Conservation (phyloP, 1,140 invertebrate genomes). For the Lasioglossum albipes region DNA sequence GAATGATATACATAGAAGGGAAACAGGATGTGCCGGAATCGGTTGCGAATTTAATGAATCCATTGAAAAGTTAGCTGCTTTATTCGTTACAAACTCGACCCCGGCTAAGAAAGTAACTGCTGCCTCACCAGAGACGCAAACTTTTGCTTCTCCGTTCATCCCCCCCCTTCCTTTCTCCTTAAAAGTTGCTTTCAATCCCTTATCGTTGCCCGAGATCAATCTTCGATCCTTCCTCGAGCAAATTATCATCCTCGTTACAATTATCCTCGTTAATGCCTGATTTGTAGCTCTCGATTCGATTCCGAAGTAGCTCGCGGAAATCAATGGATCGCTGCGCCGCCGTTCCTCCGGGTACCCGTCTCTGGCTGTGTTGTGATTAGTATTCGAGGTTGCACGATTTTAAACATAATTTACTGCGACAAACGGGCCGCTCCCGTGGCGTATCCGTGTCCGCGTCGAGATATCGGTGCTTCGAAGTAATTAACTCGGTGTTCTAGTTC, state of each 20-base stretch:
- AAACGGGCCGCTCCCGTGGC: slow-evolving; percentile 26
- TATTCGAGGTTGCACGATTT: not conserved
- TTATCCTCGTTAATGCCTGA: not conserved
- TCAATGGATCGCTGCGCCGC: not conserved
- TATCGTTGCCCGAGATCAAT: not conserved
- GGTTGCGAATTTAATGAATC: not conserved
- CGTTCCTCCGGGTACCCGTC: not conserved
- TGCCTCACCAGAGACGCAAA: no score
- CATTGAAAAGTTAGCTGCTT: not conserved
- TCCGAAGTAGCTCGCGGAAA: not conserved
- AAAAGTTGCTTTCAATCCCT: not conserved
- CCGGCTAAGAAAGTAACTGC: not conserved
- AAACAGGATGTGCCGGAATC: not conserved
- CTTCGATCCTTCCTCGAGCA: not conserved
- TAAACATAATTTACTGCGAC: slow-evolving; percentile 15
- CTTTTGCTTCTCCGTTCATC: no score
- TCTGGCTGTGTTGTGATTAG: not conserved
- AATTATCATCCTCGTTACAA: not conserved
- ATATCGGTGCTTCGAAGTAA: slow-evolving; percentile 8
- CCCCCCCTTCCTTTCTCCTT: no score
- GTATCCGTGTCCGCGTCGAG: not conserved
- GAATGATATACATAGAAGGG: not conserved
- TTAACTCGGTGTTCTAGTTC: slow-evolving; percentile 19
- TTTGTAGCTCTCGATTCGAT: not conserved
- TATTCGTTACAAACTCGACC: not conserved